Percentiles rank a stretch among this genome's conserved stretches.
phyloP scores from a whole-genome alignment of 2,797 vertebrate genomes.

The Acanthiza pusilla region DNA sequence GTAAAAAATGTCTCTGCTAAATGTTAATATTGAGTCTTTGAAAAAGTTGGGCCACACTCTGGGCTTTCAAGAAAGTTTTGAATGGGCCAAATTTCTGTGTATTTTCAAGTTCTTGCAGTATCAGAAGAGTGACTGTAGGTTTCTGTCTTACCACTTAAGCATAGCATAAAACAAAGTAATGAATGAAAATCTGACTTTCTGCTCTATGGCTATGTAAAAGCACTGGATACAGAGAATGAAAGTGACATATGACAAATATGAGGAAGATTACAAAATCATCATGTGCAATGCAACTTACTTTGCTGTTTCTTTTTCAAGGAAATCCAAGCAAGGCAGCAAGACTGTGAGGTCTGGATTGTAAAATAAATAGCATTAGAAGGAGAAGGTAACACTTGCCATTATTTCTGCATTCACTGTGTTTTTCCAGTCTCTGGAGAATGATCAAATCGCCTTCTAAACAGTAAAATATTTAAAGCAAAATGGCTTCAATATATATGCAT shows the following conservation, averaged over 20 bases:
- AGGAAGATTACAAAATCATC: background rate
- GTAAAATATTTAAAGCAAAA: constrained; percentile 32
- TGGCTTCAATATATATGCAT: constrained; percentile 5
- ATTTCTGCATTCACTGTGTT: constrained; percentile 23
- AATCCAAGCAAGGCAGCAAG: background rate
- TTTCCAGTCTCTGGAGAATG: constrained; percentile 13
- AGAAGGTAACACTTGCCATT: background rate
- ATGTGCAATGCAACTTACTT: background rate
- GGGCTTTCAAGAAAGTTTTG: constrained; percentile 42
- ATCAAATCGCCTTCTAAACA: constrained; percentile 34
- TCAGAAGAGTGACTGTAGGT: constrained; percentile 18
- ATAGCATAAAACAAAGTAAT: constrained; percentile 2
- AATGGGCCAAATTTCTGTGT: background rate
- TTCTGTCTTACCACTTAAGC: constrained; percentile 4
- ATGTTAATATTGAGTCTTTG: constrained; percentile 40
- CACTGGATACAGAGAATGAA: background rate
- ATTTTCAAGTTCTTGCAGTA: constrained; percentile 12
- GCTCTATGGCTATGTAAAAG: background rate
- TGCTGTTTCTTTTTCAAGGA: background rate
- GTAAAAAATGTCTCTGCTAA: constrained; percentile 45
- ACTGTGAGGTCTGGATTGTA: background rate
- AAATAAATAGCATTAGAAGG: background rate
- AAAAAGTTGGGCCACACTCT: background rate
- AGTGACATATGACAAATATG: background rate
- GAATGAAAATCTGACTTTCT: constrained; percentile 27